A percentile compares a stretch with the other conserved stretches of the same genome.
phyloP scores from a whole-genome alignment of 2,888 invertebrate species.

The Oxycera nigricornis region DNA sequence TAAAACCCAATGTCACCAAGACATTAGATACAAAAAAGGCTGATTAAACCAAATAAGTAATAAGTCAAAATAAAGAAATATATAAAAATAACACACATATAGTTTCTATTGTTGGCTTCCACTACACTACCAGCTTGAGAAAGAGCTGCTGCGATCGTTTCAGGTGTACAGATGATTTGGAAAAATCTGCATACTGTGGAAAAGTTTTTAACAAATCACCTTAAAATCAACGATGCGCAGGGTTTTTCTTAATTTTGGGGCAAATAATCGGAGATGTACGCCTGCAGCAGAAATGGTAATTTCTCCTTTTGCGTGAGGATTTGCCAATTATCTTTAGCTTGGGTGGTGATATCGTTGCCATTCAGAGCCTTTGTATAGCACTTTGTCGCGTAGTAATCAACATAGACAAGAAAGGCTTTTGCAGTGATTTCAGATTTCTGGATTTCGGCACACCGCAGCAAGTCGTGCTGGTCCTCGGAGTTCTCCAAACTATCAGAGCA shows the following conservation, averaged over 20 bases:
- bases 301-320: conserved; percentile 42
- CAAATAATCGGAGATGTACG: conserved; percentile 45
- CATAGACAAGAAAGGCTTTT: conserved; percentile 37
- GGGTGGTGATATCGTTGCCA: conserved; percentile 2
- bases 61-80: neutral
- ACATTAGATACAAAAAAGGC: neutral
- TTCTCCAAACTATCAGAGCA: conserved; percentile 36
- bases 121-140: conserved; percentile 10
- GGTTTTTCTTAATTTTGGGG: conserved; percentile 14
- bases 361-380: neutral
- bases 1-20: conserved; percentile 5
- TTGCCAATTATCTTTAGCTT: conserved; percentile 41
- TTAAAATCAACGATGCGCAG: neutral
- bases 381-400: conserved; percentile 30
- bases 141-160: neutral
- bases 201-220: neutral
- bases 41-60: neutral
- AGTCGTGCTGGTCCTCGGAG: neutral
- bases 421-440: conserved; percentile 36
- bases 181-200: neutral
- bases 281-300: conserved; percentile 44
- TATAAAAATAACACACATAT: neutral
- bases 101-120: conserved; percentile 5
- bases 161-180: neutral
- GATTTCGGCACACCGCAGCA: conserved; percentile 39